phyloP scores from a whole-genome alignment of 2,888 invertebrate species.

The Margaritifera margaritifera region DNA sequence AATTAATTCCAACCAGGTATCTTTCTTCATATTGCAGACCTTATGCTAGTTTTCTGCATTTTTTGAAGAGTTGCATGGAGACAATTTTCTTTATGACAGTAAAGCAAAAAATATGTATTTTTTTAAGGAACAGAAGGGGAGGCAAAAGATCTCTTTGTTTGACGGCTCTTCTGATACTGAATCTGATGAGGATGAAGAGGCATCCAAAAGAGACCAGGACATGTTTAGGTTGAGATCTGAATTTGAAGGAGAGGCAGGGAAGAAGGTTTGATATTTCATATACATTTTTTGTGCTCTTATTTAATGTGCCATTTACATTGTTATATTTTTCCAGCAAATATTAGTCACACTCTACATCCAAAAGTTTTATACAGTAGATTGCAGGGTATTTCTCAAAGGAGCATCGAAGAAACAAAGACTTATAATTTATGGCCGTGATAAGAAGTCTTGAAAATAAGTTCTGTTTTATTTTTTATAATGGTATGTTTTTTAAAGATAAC shows the following conservation, averaged over 20 bases:
- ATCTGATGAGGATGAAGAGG: slow-evolving; percentile 74
- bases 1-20: no score
- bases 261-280: slow-evolving; percentile 74
- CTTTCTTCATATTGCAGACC: not conserved
- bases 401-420: no score
- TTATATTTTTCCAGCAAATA: no score
- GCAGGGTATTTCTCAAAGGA: not conserved
- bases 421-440: not conserved
- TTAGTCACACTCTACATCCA: no score
- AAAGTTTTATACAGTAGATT: no score
- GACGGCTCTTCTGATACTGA: slow-evolving; percentile 70
- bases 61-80: not conserved
- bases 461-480: not conserved
- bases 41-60: not conserved
- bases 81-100: not conserved
- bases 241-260: slow-evolving; percentile 80
- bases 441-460: not conserved
- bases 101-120: not conserved
- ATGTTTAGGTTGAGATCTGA: slow-evolving; percentile 78
- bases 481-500: no score
- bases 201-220: slow-evolving; percentile 74
- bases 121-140: slow-evolving; percentile 4
- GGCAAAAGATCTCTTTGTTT: slow-evolving; percentile 28
- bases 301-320: no score
- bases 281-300: no score